These are phyloP conservation scores for Formica selysi DNA, from an alignment of 1,140 invertebrate species.

Conservation along the genomic window DNA sequence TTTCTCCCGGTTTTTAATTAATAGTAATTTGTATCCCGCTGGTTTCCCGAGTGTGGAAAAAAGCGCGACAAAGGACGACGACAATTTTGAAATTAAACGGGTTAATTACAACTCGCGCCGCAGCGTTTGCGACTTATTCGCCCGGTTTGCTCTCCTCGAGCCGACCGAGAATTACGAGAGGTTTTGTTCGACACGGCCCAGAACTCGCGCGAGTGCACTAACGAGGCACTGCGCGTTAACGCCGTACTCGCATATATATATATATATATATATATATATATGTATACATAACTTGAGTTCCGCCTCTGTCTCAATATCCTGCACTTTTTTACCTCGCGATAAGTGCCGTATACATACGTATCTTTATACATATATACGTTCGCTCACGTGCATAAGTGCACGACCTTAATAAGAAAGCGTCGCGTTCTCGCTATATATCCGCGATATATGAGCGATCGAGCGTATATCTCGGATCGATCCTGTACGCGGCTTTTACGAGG, in stretches of 20 bases:
- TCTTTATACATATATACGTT: neutral
- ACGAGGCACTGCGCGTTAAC: slow-evolving; percentile 46
- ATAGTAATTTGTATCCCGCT: slow-evolving; percentile 24
- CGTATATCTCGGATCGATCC: slow-evolving; percentile 34
- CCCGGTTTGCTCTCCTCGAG: neutral
- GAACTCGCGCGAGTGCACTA: slow-evolving; percentile 27
- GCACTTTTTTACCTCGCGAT: neutral
- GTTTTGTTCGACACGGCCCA: slow-evolving; percentile 11
- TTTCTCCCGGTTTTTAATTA: slow-evolving; percentile 14
- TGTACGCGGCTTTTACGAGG: slow-evolving; percentile 45
- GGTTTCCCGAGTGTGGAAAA: neutral
- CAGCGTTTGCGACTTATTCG: slow-evolving; percentile 20
- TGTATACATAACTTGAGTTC: no score
- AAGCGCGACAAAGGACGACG: neutral
- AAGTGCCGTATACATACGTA: slow-evolving; percentile 23
- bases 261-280: no score
- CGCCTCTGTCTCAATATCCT: neutral
- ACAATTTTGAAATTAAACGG: slow-evolving; percentile 10
- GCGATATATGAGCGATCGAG: slow-evolving; percentile 53
- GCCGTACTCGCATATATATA: neutral
- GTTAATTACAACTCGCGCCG: neutral
- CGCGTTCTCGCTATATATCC: slow-evolving; percentile 6
- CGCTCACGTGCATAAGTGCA: neutral
- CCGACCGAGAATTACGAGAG: slow-evolving; percentile 23
- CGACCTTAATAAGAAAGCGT: slow-evolving; percentile 53